Conservation (phyloP, 2,113 vertebrate genomes). For the Beaufortia kweichowensis region DNA sequence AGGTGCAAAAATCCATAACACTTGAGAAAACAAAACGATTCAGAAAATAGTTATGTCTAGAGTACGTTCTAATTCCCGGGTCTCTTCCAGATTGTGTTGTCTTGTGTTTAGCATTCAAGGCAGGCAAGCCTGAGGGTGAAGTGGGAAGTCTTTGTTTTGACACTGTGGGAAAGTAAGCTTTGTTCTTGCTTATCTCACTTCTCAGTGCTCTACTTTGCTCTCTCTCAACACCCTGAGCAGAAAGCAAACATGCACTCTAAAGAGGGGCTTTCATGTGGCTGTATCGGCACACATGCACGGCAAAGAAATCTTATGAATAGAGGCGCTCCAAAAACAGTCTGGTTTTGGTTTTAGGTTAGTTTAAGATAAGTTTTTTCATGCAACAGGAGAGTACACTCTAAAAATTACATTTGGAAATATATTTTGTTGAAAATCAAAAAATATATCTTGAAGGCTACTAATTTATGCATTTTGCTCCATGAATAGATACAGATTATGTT, state of each 20-base stretch:
- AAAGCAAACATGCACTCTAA: conserved; percentile 13
- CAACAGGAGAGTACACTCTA: no score
- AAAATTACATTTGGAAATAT: no score
- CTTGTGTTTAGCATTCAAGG: conserved; percentile 62
- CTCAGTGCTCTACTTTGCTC: conserved; percentile 37
- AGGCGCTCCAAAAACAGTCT: conserved; percentile 34
- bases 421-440: no score
- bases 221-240: conserved; percentile 38
- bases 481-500: conserved; percentile 54
- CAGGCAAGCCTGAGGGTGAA: conserved; percentile 54
- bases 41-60: conserved; percentile 64
- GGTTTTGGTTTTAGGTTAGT: conserved; percentile 18
- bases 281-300: conserved; percentile 23
- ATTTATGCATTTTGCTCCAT: background rate
- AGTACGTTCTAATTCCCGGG: conserved; percentile 56
- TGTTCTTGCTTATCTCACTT: conserved; percentile 69
- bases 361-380: conserved; percentile 5
- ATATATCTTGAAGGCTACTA: background rate
- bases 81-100: conserved; percentile 42
- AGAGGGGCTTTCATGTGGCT: conserved; percentile 48
- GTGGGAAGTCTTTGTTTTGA: conserved; percentile 69
- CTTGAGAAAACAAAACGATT: background rate
- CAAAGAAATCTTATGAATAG: conserved; percentile 33
- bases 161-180: conserved; percentile 62
- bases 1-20: conserved; percentile 13